Conservation (phyloP, 2,797 vertebrate genomes). For the Serranus cabrilla region DNA sequence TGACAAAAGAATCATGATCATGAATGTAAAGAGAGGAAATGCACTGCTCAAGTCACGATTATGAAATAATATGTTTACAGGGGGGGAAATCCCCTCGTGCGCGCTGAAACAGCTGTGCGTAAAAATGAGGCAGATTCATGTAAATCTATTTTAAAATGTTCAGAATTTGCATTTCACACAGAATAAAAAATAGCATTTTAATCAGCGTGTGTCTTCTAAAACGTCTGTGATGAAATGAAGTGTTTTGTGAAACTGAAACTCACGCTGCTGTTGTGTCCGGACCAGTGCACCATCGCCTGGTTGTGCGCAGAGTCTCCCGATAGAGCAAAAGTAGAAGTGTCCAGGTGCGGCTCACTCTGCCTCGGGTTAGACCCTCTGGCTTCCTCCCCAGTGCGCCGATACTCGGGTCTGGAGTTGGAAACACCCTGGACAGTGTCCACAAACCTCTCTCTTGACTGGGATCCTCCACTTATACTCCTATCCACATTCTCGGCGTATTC, state of each 20-base stretch:
- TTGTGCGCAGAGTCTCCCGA: constrained; percentile 95
- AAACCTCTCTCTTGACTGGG: constrained; percentile 55
- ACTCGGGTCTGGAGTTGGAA: constrained; percentile 79
- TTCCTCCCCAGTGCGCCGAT: constrained; percentile 84
- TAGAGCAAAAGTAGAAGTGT: constrained; percentile 93
- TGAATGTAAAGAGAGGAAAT: background rate
- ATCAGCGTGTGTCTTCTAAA: background rate
- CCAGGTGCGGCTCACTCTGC: constrained; percentile 88
- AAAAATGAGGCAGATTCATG: constrained; percentile 51
- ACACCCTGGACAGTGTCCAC: constrained; percentile 73
- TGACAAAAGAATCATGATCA: background rate
- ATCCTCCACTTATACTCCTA: constrained; percentile 58
- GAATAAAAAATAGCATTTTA: background rate
- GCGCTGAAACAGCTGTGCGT: constrained; percentile 64
- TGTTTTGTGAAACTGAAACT: constrained; percentile 81
- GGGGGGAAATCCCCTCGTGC: background rate
- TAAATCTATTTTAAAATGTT: background rate
- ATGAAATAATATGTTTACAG: constrained; percentile 4
- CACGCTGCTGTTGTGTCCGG: constrained; percentile 96
- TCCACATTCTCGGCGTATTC: constrained; percentile 60
- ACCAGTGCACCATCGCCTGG: constrained; percentile 98
- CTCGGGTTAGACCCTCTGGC: constrained; percentile 74
- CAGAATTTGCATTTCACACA: background rate
- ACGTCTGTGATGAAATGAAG: background rate
- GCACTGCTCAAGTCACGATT: background rate